Percentiles rank a stretch among this genome's conserved stretches.
Evolutionary conservation across 1,140 invertebrate genomes (phyloP).

Genomic region (Dendrolimus punctatus): DNA sequence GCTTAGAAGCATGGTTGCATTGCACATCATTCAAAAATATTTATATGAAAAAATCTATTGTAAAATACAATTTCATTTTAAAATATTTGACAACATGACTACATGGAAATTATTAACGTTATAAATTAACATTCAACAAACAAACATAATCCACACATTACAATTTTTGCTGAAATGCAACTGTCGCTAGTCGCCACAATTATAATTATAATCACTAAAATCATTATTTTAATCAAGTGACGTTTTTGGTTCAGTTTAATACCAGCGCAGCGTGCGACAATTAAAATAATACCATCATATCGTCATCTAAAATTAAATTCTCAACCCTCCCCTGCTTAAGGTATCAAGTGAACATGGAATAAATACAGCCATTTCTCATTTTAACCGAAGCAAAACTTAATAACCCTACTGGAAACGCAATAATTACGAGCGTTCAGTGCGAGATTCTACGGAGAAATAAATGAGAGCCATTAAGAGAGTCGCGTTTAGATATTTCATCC

Average conservation of each 20-base stretch:
- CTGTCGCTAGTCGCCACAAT: no score
- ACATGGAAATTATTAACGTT: no score
- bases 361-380: conserved; percentile 67
- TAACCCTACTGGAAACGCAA: conserved; percentile 67
- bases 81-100: no score
- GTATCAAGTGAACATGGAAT: conserved; percentile 60
- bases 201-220: background rate
- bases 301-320: conserved; percentile 60
- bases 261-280: conserved; percentile 25
- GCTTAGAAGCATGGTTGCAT: no score
- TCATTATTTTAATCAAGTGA: no score
- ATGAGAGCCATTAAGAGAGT: conserved; percentile 66
- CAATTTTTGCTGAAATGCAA: no score
- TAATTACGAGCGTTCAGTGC: conserved; percentile 62
- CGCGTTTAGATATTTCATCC: conserved; percentile 68
- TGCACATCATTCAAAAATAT: no score
- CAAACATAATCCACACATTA: no score
- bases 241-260: background rate
- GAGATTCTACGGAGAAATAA: conserved; percentile 67
- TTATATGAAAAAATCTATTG: no score
- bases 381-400: conserved; percentile 69
- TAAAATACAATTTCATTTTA: no score
- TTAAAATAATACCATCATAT: conserved; percentile 57
- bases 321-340: conserved; percentile 44
- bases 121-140: no score